Conservation (phyloP, 2,888 invertebrate genomes). For the Oscheius myriophilus region DNA sequence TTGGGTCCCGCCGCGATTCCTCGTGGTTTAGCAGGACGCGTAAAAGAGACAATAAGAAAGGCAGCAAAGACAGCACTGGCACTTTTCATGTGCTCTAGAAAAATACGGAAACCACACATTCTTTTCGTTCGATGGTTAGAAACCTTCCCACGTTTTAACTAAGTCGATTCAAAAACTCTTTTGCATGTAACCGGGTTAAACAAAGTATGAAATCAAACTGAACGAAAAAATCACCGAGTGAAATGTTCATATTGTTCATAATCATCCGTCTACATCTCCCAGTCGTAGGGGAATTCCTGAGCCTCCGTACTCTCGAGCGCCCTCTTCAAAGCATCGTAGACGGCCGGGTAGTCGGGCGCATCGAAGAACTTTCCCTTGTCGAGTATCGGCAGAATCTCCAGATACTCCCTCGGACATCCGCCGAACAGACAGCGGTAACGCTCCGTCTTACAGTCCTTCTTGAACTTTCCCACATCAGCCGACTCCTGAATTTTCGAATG, state of each 20-base stretch:
- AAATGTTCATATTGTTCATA: conserved; percentile 2
- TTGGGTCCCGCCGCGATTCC: no score
- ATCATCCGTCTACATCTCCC: conserved; percentile 40
- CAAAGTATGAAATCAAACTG: neutral
- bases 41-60: no score
- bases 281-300: conserved; percentile 58
- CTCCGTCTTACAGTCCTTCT: conserved; percentile 53
- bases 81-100: no score
- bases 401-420: conserved; percentile 57
- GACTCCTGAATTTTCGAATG: conserved; percentile 31
- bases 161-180: no score
- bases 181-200: no score
- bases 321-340: conserved; percentile 51
- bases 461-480: conserved; percentile 57
- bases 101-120: no score
- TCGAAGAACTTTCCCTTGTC: conserved; percentile 58
- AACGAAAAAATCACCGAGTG: neutral
- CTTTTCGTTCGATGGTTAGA: no score
- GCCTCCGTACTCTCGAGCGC: conserved; percentile 49
- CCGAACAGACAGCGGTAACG: conserved; percentile 52
- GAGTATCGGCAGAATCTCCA: conserved; percentile 43
- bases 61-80: no score
- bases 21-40: no score
- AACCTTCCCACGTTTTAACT: no score
- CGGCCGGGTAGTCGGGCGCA: conserved; percentile 56